A percentile compares a stretch with the other conserved stretches of the same genome.
phyloP scores from a whole-genome alignment of 2,797 vertebrate genomes.

The Chiroxiphia lanceolata region DNA sequence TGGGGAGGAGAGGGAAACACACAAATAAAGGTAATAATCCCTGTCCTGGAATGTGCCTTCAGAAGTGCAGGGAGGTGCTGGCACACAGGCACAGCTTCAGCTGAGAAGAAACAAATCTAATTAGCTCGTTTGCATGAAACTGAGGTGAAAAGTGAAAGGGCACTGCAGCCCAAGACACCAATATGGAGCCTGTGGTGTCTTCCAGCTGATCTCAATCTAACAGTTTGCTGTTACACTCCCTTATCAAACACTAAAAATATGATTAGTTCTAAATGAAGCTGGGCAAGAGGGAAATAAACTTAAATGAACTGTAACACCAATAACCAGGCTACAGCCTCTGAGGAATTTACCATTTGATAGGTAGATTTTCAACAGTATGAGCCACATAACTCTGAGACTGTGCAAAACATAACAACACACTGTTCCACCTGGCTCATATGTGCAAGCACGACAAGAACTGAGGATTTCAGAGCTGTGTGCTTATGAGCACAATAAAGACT shows the following conservation, averaged over 20 bases:
- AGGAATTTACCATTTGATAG: not conserved
- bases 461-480: not conserved
- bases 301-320: not conserved
- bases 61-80: not conserved
- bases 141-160: conserved; percentile 1
- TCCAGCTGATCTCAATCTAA: not conserved
- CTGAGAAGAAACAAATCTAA: not conserved
- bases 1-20: not conserved
- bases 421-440: not conserved
- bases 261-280: not conserved
- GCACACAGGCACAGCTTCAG: not conserved
- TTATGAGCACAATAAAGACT: not conserved
- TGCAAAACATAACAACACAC: not conserved
- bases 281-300: not conserved
- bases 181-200: not conserved
- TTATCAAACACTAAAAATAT: not conserved
- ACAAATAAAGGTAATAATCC: not conserved
- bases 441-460: not conserved
- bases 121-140: not conserved
- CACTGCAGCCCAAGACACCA: not conserved
- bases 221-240: not conserved
- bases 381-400: not conserved
- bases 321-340: not conserved
- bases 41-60: not conserved
- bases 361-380: not conserved